phyloP scores from a whole-genome alignment of 2,113 vertebrate genomes.

The Bucco capensis region DNA sequence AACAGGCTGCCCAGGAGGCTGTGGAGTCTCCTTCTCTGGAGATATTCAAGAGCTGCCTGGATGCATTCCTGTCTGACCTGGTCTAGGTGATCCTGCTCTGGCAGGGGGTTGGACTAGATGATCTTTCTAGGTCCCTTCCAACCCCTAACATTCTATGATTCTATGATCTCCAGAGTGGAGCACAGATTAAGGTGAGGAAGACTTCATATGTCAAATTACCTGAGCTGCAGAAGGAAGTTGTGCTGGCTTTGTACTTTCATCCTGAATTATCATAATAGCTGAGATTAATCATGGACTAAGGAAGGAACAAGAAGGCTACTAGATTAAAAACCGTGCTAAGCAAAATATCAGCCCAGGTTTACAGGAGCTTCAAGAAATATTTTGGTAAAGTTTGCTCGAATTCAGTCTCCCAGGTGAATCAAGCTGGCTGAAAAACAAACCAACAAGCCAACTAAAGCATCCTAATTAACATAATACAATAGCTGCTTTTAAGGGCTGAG shows the following conservation, averaged over 20 bases:
- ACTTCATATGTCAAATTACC: not conserved
- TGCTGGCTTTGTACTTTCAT: not conserved
- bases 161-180: slow-evolving; percentile 60
- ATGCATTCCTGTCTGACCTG: no score
- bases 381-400: not conserved
- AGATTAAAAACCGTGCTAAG: not conserved
- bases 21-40: no score
- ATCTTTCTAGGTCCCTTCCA: no score
- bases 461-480: not conserved
- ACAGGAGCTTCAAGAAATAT: not conserved
- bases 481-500: not conserved
- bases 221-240: not conserved
- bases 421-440: not conserved
- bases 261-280: not conserved
- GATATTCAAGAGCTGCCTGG: no score
- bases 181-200: slow-evolving; percentile 73
- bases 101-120: no score
- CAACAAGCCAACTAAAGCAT: not conserved
- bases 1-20: no score
- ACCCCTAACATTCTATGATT: no score
- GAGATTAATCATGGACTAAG: not conserved
- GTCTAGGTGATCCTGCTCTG: no score
- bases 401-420: not conserved
- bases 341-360: not conserved
- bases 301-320: not conserved